Base-by-base conservation (phyloP, 23 tunicate species). In the Halocynthia roretzi region DNA sequence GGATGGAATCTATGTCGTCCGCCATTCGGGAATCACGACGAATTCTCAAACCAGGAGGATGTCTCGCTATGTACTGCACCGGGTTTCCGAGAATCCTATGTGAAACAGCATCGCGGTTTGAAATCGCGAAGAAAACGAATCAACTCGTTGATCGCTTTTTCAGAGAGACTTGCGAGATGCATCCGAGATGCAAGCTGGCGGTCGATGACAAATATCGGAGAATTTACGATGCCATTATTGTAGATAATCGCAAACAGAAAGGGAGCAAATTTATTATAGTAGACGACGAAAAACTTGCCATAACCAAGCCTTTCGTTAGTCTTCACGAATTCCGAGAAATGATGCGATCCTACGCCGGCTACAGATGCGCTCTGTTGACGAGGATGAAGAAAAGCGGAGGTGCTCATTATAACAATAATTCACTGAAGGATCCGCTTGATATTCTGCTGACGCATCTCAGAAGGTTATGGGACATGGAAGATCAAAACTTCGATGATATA, bases 201-300 rank as follows among this genome's bases (percentile, higher is more conserved):
- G 78, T 74, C 22, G 78, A 54, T 6, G 78, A 74, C 31, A 53
- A 54, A 21, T 74, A 74, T 54, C 78, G 40, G 21, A 10, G 63
- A 54, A 74, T 74, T 52, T 74, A 52, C 31, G 78, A 74, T 5
- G 63, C 78, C 21, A 74, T 74, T 14, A 21, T 64, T 8, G 78
- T 74, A 8, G 78, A 74, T 54, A 52, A 74, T 64, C 60, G 18
- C n/a, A 19, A 23, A 0, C 55, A 5, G 23, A 54, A 56, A 53
- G 78, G 78, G 60, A 74, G 78, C 78, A 74, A 74, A 54, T 74
- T 74, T 56, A 74, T 74, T 64, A 74, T 74, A 12, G 56, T 74
- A 8, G 78, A 74, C 62, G 78, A 74, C 78, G 15, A 74, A 56
- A 5, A 10, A 62, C 22, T 74, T 5, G 78, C 65, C 17, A 74